phyloP scores from a whole-genome alignment of 2,797 vertebrate genomes.

The Enteromius anoplus region DNA sequence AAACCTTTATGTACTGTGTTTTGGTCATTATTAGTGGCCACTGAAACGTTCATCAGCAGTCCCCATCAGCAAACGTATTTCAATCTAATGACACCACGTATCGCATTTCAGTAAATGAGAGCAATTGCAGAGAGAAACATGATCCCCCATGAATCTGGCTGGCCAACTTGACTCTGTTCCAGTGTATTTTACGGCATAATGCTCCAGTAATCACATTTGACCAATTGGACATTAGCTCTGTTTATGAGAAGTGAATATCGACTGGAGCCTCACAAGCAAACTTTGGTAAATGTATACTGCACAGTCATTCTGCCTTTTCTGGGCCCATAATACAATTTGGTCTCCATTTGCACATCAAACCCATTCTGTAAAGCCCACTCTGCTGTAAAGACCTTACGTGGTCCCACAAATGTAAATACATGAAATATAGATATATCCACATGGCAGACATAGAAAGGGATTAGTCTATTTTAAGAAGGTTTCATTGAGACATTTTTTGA shows the following conservation, averaged over 20 bases:
- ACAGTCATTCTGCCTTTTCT: conserved; percentile 63
- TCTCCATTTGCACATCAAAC: conserved; percentile 26
- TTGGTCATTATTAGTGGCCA: background rate
- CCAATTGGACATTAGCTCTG: conserved; percentile 72
- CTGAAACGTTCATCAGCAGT: background rate
- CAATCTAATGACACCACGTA: conserved; percentile 69
- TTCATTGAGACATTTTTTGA: background rate
- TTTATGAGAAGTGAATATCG: conserved; percentile 69
- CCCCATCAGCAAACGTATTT: conserved; percentile 59
- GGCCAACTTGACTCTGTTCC: conserved; percentile 66
- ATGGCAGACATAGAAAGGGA: background rate
- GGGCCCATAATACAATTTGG: conserved; percentile 49
- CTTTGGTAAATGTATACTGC: conserved; percentile 60
- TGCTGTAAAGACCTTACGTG: background rate
- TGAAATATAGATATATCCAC: background rate
- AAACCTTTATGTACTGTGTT: background rate
- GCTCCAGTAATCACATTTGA: conserved; percentile 74
- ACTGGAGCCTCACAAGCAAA: conserved; percentile 40
- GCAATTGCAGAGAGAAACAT: conserved; percentile 72
- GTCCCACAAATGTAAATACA: background rate
- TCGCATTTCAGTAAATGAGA: conserved; percentile 73
- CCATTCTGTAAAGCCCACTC: background rate
- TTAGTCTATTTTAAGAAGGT: background rate
- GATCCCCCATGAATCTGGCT: conserved; percentile 74
- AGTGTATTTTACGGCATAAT: conserved; percentile 74